Evolutionary conservation across 2,797 vertebrate genomes (phyloP).

Genomic region (Discoglossus pictus): DNA sequence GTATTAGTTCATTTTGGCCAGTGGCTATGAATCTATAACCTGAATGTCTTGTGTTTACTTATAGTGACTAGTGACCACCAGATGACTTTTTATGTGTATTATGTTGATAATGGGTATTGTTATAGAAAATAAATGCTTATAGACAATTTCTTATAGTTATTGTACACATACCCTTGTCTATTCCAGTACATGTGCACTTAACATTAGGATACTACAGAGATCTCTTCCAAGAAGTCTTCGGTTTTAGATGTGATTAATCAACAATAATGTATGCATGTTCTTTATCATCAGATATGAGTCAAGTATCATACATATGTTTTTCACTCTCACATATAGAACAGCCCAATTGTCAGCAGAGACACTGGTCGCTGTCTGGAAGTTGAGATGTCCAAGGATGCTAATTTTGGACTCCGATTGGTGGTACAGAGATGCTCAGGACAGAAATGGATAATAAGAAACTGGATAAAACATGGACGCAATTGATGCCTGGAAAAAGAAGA

Average conservation of each 20-base stretch:
- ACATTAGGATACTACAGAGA: no score
- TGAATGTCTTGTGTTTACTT: no score
- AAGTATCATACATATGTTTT: background rate
- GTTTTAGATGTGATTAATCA: background rate
- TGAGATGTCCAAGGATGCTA: constrained; percentile 95
- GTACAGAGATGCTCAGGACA: constrained; percentile 96
- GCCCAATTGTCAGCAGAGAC: constrained; percentile 93
- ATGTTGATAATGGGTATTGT: no score
- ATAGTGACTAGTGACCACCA: no score
- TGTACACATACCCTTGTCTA: no score
- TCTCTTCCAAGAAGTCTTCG: no score
- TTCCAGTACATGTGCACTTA: no score
- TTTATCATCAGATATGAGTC: background rate
- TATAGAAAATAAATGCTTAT: no score
- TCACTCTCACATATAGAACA: constrained; percentile 71
- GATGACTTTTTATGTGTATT: no score
- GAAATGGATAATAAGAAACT: constrained; percentile 98
- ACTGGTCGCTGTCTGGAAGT: constrained; percentile 94
- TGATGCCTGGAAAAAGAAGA: constrained; percentile 65
- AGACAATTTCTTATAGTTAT: no score
- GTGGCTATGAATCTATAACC: no score
- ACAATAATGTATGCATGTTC: background rate
- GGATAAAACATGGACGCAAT: constrained; percentile 88
- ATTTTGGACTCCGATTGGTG: constrained; percentile 91
- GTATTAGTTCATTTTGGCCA: no score